These are phyloP conservation scores for Holothuria leucospilota DNA, from an alignment of 53 echinoderm and acorn worm species.

Conservation along the genomic window DNA sequence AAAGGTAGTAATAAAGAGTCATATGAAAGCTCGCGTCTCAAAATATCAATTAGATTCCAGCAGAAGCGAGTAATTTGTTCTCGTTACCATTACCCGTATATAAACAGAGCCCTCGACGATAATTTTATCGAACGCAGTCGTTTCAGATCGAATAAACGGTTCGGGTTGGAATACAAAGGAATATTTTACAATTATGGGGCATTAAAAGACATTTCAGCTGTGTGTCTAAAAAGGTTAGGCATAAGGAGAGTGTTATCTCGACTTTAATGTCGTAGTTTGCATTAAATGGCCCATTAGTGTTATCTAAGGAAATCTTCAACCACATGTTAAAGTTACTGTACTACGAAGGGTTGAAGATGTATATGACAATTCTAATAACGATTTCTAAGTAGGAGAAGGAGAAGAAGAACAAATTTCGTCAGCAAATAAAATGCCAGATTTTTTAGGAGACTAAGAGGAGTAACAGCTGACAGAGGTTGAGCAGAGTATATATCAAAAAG, in stretches of 20 bases:
- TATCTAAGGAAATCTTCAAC: constrained; percentile 38
- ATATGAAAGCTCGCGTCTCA: constrained; percentile 11
- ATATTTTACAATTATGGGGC: constrained; percentile 42
- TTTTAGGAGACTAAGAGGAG: background rate
- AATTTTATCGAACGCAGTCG: constrained; percentile 35
- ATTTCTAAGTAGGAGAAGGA: background rate
- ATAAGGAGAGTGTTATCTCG: constrained; percentile 22
- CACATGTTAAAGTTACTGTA: constrained; percentile 20
- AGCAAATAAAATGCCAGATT: constrained; percentile 29
- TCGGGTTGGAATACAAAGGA: constrained; percentile 22
- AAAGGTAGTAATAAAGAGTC: constrained; percentile 20
- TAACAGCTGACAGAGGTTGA: background rate
- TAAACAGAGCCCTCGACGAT: constrained; percentile 25
- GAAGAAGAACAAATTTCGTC: background rate
- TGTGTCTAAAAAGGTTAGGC: background rate
- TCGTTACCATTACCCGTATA: constrained; percentile 42
- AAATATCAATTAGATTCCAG: constrained; percentile 16
- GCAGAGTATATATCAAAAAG: background rate
- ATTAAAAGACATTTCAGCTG: constrained; percentile 37
- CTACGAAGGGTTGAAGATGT: constrained; percentile 4
- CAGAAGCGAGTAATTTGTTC: constrained; percentile 15
- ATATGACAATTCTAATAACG: constrained; percentile 36
- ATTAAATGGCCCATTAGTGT: constrained; percentile 47
- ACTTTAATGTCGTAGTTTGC: constrained; percentile 32
- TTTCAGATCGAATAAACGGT: constrained; percentile 28